phyloP scores from a whole-genome alignment of 2,888 invertebrate genomes.

The Sinopyrophorus schimmeli region DNA sequence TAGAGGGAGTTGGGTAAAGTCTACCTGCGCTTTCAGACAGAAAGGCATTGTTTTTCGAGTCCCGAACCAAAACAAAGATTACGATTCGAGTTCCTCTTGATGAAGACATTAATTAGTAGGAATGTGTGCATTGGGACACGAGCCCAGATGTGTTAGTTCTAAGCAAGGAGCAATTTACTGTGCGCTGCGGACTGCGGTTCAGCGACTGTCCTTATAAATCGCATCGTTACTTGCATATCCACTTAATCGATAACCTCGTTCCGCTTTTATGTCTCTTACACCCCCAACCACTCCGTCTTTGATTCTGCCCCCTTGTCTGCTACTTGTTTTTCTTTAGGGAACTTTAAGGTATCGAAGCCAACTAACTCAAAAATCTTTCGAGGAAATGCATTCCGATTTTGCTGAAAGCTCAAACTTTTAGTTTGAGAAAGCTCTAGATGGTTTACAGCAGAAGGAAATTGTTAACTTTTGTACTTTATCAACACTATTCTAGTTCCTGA shows the following conservation, averaged over 20 bases:
- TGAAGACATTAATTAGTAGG: conserved; percentile 33
- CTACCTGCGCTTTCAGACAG: neutral
- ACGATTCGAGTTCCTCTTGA: conserved; percentile 17
- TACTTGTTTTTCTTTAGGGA: no score
- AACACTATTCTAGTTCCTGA: no score
- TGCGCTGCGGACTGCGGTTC: conserved; percentile 27
- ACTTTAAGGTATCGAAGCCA: no score
- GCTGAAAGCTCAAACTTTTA: no score
- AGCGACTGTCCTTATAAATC: conserved; percentile 28
- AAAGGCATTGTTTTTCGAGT: conserved; percentile 6
- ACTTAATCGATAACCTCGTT: conserved; percentile 24
- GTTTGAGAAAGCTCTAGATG: no score
- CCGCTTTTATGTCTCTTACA: conserved; percentile 14
- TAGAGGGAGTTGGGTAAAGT: neutral
- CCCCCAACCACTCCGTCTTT: no score
- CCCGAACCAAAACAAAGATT: conserved; percentile 2
- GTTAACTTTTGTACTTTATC: no score
- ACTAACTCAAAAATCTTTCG: no score
- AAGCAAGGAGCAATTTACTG: conserved; percentile 27
- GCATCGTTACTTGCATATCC: conserved; percentile 23
- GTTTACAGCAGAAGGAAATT: no score
- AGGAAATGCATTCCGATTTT: no score
- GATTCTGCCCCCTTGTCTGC: no score
- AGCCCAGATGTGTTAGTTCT: conserved; percentile 28
- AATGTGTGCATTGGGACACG: conserved; percentile 26